Base-by-base conservation (phyloP, 2,113 vertebrate genomes). In the Emydocephalus ijimae region DNA sequence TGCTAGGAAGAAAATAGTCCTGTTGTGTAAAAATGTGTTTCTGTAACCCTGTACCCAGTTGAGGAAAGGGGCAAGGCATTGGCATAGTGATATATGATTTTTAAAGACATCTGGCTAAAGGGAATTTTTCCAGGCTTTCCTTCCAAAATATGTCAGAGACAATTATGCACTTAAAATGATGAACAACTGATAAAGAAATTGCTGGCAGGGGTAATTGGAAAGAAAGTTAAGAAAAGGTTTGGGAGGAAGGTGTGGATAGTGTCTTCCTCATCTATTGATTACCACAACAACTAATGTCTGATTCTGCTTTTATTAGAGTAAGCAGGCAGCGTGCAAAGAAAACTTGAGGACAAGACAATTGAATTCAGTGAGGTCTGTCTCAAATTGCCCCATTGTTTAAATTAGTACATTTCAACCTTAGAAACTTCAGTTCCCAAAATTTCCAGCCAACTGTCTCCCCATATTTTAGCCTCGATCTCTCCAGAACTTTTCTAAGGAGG, bases 41-140 rank as follows among this genome's bases (percentile, higher is more conserved):
- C 24, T 4, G 12, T 86, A 59, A 55, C 74, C 56, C 54, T 2
- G 69, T 85, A 81, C 92, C 50, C 92, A 85, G 18, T 39, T 56
- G 85, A 81, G 23, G 88, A 56, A 61, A 52, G 88, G 92, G 69
- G 92, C 59, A 90, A 74, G 92, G 88, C 55, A 56, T 90, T 92
- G 92, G 74, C 74, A 92, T 64, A 56, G 69, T 89, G 54, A 92
- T 59, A 15, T 52, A 89, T 81, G 88, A 90, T 90, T 91, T 90
- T 74, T 86, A 61, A 90, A 90, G 43, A 81, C 56, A 55, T 90
- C 55, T 86, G 89, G 92, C 55, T 39, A 92, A 90, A 86, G 45
- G 88, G 55, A 92, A 87, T 89, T 64, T 92, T 90, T 92, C 92
- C 92, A 90, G 81, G 92, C 45, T 74, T 92, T 56, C 45, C 55